Percentiles rank a stretch among this genome's conserved stretches.
Conservation (phyloP, 2,888 invertebrate genomes). For the Pachydiplax longipennis region DNA sequence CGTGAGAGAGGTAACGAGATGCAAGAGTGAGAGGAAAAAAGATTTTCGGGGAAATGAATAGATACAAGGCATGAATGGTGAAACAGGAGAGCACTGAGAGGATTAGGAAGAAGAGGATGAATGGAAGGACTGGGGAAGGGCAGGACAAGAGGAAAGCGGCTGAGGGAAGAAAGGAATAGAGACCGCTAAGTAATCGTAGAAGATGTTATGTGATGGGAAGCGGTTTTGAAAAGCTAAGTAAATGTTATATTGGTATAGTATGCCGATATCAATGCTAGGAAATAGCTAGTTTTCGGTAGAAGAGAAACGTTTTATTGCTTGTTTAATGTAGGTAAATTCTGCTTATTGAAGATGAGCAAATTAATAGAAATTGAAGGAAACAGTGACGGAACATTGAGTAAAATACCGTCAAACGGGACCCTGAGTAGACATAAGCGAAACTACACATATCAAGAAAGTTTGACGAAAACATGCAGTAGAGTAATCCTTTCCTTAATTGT, state of each 20-base stretch:
- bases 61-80: conserved; percentile 7
- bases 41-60: not conserved
- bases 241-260: not conserved
- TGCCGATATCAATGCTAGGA: not conserved
- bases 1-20: not conserved
- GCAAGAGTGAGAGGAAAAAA: not conserved
- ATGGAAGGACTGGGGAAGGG: not conserved
- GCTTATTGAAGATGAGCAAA: no score
- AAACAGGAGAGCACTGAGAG: conserved; percentile 19
- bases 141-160: not conserved
- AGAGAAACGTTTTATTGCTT: no score
- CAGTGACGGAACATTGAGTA: no score
- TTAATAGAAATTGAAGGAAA: no score
- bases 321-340: no score
- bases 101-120: conserved; percentile 7
- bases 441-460: no score
- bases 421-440: no score
- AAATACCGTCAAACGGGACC: no score
- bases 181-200: not conserved
- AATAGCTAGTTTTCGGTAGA: not conserved
- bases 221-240: not conserved
- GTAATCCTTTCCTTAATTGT: no score
- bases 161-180: not conserved
- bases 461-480: no score
- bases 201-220: not conserved